These are phyloP conservation scores for Piscicola geometra DNA, from an alignment of 2,888 invertebrate species.

Conservation along the genomic window DNA sequence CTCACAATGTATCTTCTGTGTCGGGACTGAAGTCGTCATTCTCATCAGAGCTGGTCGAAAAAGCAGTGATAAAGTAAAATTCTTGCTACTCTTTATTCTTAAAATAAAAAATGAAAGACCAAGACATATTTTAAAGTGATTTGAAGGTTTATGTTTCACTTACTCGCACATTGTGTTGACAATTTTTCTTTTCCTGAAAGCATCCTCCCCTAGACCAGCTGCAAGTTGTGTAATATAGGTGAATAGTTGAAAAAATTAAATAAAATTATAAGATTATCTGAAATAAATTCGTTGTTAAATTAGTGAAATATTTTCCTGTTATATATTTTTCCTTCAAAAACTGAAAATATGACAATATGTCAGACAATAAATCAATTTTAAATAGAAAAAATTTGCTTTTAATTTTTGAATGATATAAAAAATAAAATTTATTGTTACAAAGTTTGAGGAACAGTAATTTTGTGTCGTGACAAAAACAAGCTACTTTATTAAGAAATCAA, in stretches of 20 bases:
- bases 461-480: conserved; percentile 11
- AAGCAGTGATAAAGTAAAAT: neutral
- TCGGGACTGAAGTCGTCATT: conserved; percentile 37
- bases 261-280: too few species aligned
- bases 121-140: neutral
- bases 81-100: neutral
- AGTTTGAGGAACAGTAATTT: neutral
- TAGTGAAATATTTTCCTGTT: too few species aligned
- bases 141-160: conserved; percentile 15
- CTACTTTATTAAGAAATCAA: too few species aligned
- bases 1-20: conserved; percentile 35
- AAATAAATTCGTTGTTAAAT: too few species aligned
- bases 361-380: too few species aligned
- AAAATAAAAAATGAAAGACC: too few species aligned
- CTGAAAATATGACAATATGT: too few species aligned
- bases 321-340: too few species aligned
- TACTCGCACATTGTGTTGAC: conserved; percentile 40
- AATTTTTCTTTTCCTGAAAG: conserved; percentile 37
- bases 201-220: conserved; percentile 36
- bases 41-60: conserved; percentile 32
- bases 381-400: too few species aligned
- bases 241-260: too few species aligned
- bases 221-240: neutral
- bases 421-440: too few species aligned
- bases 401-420: too few species aligned